Conservation (phyloP, 2,113 vertebrate species). For the Tragelaphus buxtoni region DNA sequence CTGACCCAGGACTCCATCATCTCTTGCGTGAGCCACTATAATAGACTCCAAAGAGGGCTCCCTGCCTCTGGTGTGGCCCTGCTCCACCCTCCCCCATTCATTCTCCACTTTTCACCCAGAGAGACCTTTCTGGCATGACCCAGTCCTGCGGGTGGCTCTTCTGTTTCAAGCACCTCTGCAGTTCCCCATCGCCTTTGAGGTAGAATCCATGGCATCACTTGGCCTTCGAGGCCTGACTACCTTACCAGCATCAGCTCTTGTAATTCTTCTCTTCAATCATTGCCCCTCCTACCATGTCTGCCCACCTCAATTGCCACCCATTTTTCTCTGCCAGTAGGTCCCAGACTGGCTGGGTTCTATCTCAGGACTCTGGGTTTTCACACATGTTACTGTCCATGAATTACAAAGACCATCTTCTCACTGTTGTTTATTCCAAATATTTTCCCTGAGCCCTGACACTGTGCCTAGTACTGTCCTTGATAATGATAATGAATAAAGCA, state of each 20-base stretch:
- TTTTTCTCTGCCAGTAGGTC: not conserved
- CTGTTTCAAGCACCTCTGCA: not conserved
- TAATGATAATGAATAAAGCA: not conserved
- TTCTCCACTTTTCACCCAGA: not conserved
- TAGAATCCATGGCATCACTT: not conserved
- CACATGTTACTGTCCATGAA: not conserved
- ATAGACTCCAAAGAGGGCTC: not conserved
- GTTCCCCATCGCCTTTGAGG: not conserved
- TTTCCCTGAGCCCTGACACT: not conserved
- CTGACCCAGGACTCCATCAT: accelerated
- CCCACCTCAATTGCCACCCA: not conserved
- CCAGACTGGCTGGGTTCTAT: not conserved
- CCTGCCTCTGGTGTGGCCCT: not conserved
- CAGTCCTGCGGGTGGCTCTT: not conserved
- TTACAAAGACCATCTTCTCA: not conserved
- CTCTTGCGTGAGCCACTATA: not conserved
- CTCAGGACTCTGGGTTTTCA: not conserved
- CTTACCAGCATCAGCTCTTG: not conserved
- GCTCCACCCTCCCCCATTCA: not conserved
- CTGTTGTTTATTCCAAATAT: not conserved
- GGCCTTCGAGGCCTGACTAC: not conserved
- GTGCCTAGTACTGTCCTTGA: not conserved
- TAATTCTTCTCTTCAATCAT: not conserved
- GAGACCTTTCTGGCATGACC: not conserved
- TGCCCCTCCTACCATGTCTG: accelerated